Conservation (phyloP, 2,797 vertebrate species). For the Sebastes kiyomatsui region DNA sequence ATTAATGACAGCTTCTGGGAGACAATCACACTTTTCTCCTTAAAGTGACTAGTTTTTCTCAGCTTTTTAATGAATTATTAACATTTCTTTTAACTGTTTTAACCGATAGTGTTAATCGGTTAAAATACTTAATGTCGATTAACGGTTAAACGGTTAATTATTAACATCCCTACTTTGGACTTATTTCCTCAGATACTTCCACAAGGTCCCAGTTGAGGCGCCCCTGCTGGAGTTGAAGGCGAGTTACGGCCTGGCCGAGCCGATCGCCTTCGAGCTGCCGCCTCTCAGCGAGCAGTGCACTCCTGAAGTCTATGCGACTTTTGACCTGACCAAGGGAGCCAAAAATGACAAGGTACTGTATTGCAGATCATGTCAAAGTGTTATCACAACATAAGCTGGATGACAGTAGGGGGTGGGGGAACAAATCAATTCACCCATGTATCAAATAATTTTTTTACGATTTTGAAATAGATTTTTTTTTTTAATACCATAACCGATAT, state of each 20-base stretch:
- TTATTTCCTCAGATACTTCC: conserved; percentile 89
- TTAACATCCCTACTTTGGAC: neutral
- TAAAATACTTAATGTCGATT: too few relatives aligned
- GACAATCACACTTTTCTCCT: neutral
- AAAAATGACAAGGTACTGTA: conserved; percentile 93
- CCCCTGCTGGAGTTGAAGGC: conserved; percentile 96
- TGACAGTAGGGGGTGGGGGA: neutral
- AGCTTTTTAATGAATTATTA: too few relatives aligned
- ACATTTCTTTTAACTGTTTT: too few relatives aligned
- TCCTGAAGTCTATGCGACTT: conserved; percentile 88
- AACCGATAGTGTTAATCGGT: too few relatives aligned
- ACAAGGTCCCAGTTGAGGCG: conserved; percentile 93
- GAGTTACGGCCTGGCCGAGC: conserved; percentile 95
- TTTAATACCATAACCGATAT: too few relatives aligned
- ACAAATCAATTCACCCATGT: too few relatives aligned
- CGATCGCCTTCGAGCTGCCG: conserved; percentile 90
- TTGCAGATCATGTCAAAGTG: neutral
- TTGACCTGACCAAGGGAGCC: conserved; percentile 93
- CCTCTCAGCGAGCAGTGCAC: conserved; percentile 87
- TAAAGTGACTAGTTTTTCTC: too few relatives aligned
- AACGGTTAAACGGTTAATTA: too few relatives aligned
- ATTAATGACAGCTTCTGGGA: neutral
- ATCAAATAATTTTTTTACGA: too few relatives aligned
- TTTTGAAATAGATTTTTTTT: too few relatives aligned
- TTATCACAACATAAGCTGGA: neutral